Evolutionary conservation across 2,888 invertebrate species (phyloP).

Genomic region (Esperia sulphurella): DNA sequence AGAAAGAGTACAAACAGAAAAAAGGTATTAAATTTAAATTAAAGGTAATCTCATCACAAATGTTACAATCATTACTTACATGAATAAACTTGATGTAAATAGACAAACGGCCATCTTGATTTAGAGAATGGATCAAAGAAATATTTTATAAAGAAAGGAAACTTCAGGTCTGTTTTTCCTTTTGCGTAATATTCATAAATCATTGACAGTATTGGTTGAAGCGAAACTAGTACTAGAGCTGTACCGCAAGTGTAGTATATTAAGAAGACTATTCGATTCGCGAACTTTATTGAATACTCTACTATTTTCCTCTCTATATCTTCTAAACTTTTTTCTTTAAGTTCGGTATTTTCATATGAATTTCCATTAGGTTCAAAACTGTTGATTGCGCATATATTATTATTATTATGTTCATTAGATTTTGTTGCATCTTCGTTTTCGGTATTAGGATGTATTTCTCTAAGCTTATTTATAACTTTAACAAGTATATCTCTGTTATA

Average conservation of each 20-base stretch:
- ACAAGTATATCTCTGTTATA: conserved; percentile 29
- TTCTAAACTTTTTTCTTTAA: conserved; percentile 1
- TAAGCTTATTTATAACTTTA: conserved; percentile 34
- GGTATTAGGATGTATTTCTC: conserved; percentile 34
- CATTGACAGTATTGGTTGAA: conserved; percentile 39
- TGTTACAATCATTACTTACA: conserved; percentile 35
- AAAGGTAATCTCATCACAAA: too few species aligned
- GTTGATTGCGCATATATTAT: neutral
- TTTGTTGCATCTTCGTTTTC: conserved; percentile 12
- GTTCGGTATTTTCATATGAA: neutral
- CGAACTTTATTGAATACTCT: conserved; percentile 26
- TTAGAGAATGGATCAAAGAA: conserved; percentile 40
- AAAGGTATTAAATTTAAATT: too few species aligned
- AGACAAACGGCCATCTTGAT: conserved; percentile 37
- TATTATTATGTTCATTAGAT: neutral
- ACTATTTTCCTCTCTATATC: conserved; percentile 25
- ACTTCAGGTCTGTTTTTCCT: conserved; percentile 30
- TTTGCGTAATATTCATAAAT: conserved; percentile 30
- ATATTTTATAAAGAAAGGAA: conserved; percentile 48
- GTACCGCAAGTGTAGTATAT: conserved; percentile 22
- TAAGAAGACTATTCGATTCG: conserved; percentile 21
- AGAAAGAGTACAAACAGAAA: too few species aligned
- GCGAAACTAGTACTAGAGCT: conserved; percentile 37
- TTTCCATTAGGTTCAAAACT: conserved; percentile 1
- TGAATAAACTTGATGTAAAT: conserved; percentile 46